A percentile compares a stretch with the other conserved stretches of the same genome.
Evolutionary conservation across 2,888 invertebrate species (phyloP).

Genomic region (Leptogaster cylindrica): DNA sequence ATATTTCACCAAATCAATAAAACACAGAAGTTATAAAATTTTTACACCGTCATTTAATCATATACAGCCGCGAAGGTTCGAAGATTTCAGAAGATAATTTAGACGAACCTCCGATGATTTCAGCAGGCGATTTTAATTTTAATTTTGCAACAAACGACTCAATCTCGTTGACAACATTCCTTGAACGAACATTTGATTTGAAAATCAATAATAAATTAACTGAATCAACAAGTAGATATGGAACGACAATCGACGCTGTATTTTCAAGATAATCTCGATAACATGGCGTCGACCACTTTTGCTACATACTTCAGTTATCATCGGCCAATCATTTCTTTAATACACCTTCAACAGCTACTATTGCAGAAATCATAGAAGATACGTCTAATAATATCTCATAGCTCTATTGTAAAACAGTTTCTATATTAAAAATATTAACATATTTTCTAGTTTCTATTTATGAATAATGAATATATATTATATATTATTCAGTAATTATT

Average conservation of each 20-base stretch:
- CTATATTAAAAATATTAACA: not conserved
- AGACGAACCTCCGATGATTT: constrained; percentile 1
- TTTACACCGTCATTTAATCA: not conserved
- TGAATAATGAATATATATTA: too few species aligned
- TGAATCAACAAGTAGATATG: not conserved
- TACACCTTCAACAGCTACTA: constrained; percentile 1
- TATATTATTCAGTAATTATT: too few species aligned
- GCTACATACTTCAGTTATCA: not conserved
- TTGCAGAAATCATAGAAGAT: not conserved
- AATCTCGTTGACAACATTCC: not conserved
- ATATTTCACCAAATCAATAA: constrained; percentile 3
- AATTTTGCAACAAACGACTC: not conserved
- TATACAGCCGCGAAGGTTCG: not conserved
- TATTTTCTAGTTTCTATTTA: constrained; percentile 11
- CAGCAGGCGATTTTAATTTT: not conserved
- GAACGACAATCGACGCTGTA: not conserved
- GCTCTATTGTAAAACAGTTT: not conserved
- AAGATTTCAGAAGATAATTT: constrained; percentile 4
- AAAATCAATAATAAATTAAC: not conserved
- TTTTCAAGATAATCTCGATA: constrained; percentile 10
- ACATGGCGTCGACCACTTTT: not conserved
- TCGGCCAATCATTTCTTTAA: constrained; percentile 6
- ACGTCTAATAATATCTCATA: not conserved
- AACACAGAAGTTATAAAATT: not conserved
- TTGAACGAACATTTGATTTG: not conserved